Base-by-base conservation (phyloP, 2,888 invertebrate species). In the Sericinus montela region DNA sequence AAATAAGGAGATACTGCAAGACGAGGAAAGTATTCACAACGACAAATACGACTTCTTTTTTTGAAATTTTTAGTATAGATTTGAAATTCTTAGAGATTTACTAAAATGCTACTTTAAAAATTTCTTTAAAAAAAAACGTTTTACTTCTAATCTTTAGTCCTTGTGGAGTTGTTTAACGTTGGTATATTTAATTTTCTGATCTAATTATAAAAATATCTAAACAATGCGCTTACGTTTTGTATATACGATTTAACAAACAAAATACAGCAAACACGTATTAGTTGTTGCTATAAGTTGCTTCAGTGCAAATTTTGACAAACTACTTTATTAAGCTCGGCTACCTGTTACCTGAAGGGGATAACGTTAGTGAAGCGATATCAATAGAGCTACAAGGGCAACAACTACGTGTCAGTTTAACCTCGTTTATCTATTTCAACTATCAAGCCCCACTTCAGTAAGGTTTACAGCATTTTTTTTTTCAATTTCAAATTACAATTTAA, bases 1-100 rank as follows among this genome's bases (percentile, higher is more conserved):
- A 34, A 46, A 39, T 29, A 28, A 13, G 4, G 15, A 29, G 14
- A 25, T 15, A 38, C 30, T 30, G 34, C 25, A 46, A 40, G 23
- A 40, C 30, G 34, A 23, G 34, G 8, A 34, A 40, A 46, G 32
- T n/a, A 46, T 39, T 39, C 30, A 32, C 38, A 45, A 32, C 34
- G 10, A 39, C 32, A 46, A 15, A 34, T 39, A 30, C 19, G 32
- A 30, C 13, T n/a, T n/a, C 30, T 11, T 45, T 10, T 8, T 19
- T 14, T 30, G 37, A 30, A 38, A 28, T 28, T 28, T 28, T 28
- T 28, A 25, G 7, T 28, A 28, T 28, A 28, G 7, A 10, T 25
- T 25, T 25, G 7, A 28, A 10, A 28, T 9, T 1, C 28, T 10
- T 9, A 7, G 28, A 10, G 28, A 7, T 28, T 10, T 25, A 25